These are phyloP conservation scores for Bovichtus variegatus DNA, from an alignment of 2,797 vertebrate species.

Conservation along the genomic window DNA sequence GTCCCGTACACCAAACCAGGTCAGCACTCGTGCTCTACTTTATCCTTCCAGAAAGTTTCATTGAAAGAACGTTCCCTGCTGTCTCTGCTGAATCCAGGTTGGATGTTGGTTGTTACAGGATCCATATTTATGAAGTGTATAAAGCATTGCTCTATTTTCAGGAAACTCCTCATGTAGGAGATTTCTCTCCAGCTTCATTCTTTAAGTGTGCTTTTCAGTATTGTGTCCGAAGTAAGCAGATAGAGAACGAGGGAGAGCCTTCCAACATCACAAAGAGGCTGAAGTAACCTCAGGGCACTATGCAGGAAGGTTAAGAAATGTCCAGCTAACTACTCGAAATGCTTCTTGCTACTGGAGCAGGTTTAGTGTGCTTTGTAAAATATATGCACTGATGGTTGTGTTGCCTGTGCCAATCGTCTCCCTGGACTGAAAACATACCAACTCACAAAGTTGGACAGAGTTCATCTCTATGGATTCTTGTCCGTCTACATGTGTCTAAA, in stretches of 20 bases:
- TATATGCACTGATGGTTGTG: conserved; percentile 40
- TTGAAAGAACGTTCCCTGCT: conserved; percentile 29
- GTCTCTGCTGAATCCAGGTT: conserved; percentile 45
- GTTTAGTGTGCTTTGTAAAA: conserved; percentile 67
- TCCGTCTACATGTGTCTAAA: conserved; percentile 32
- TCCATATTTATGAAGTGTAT: background rate
- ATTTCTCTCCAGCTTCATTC: background rate
- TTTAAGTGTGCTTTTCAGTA: conserved; percentile 67
- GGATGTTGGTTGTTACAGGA: conserved; percentile 10
- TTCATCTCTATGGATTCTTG: conserved; percentile 9
- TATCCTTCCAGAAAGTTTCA: conserved; percentile 52
- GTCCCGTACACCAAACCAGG: conserved; percentile 61
- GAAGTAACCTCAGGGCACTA: conserved; percentile 30
- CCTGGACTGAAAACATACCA: conserved; percentile 21
- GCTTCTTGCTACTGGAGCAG: conserved; percentile 42
- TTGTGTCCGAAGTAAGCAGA: conserved; percentile 37
- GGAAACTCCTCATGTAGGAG: background rate
- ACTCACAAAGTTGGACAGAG: conserved; percentile 32
- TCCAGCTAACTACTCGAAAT: conserved; percentile 38
- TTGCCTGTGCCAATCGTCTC: conserved; percentile 35
- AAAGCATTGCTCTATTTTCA: conserved; percentile 6
- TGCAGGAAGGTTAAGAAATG: conserved; percentile 26
- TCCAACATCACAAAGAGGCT: conserved; percentile 25
- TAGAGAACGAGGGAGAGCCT: conserved; percentile 46
- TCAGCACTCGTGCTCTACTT: conserved; percentile 69